Conservation (phyloP, 2,797 vertebrate species). For the Ceyx erithaca region DNA sequence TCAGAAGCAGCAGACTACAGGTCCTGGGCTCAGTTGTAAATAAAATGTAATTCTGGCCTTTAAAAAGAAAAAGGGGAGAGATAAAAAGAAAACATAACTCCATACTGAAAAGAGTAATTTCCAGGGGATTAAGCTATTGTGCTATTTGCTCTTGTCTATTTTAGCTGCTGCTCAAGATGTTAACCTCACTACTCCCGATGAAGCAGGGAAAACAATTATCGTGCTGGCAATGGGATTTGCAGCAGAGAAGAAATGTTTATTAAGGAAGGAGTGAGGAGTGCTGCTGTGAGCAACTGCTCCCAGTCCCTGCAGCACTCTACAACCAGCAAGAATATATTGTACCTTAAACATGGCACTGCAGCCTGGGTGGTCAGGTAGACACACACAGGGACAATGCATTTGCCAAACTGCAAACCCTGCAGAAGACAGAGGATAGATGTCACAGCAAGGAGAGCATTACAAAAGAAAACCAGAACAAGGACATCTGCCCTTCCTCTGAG, state of each 20-base stretch:
- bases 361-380: accelerated
- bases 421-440: background rate
- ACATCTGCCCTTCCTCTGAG: background rate
- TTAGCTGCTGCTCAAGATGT: background rate
- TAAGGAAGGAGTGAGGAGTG: background rate
- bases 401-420: background rate
- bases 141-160: slow-evolving; percentile 17
- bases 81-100: slow-evolving; percentile 4
- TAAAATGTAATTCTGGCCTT: background rate
- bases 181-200: slow-evolving; percentile 33
- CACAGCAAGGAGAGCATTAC: background rate
- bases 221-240: background rate
- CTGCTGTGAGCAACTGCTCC: background rate
- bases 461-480: background rate
- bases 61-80: background rate
- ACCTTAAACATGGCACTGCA: background rate
- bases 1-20: background rate
- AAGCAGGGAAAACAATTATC: slow-evolving; percentile 47
- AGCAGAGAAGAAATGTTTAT: background rate
- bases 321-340: background rate
- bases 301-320: background rate
- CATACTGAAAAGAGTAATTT: slow-evolving; percentile 13
- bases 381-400: background rate
- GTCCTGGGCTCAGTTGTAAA: background rate
- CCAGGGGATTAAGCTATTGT: slow-evolving; percentile 31